A percentile compares a stretch with the other conserved stretches of the same genome.
phyloP scores from a whole-genome alignment of 2,888 invertebrate species.

The Pterobdella sp. region DNA sequence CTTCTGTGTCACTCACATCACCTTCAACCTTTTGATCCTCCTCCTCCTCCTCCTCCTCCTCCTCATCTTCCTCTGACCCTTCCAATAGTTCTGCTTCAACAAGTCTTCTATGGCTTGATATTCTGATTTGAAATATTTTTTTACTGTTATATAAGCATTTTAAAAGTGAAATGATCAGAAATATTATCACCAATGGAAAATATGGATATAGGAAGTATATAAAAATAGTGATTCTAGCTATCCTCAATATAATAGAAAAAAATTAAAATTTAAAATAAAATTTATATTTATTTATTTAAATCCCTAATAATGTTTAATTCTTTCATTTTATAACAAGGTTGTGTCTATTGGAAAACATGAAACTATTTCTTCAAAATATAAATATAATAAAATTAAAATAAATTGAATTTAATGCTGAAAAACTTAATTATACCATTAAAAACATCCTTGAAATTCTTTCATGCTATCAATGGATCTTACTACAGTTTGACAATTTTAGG shows the following conservation, averaged over 20 bases:
- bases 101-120: constrained; percentile 45
- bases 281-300: not conserved
- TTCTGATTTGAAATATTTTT: too few species aligned
- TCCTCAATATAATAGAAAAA: not conserved
- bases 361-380: not conserved
- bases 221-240: too few species aligned
- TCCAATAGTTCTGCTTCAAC: constrained; percentile 53
- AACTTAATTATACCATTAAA: too few species aligned
- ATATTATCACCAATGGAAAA: too few species aligned
- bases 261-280: not conserved
- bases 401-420: too few species aligned
- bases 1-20: not conserved
- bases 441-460: too few species aligned
- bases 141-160: too few species aligned
- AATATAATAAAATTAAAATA: not conserved
- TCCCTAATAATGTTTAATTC: not conserved
- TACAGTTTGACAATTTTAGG: too few species aligned
- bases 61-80: not conserved
- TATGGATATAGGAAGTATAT: too few species aligned
- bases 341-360: not conserved
- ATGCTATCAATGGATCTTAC: too few species aligned
- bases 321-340: not conserved
- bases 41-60: not conserved
- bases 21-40: not conserved
- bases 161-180: too few species aligned